phyloP scores from a whole-genome alignment of 2,797 vertebrate species.

The Periophthalmus magnuspinnatus region DNA sequence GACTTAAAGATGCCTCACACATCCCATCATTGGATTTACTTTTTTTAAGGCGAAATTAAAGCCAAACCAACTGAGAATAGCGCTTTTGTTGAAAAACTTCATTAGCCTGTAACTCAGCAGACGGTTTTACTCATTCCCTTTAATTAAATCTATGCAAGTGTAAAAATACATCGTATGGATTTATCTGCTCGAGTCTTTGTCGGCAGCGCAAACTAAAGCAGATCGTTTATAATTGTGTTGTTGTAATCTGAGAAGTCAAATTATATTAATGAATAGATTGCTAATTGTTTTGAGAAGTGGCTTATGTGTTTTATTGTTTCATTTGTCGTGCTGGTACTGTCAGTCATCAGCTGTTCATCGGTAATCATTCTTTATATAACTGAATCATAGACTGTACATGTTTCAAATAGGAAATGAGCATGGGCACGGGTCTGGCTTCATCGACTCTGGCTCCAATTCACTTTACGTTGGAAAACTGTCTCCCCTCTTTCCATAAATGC shows the following conservation, averaged over 20 bases:
- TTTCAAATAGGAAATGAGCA: constrained; percentile 26
- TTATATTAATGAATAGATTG: constrained; percentile 7
- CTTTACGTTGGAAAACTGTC: too few relatives aligned
- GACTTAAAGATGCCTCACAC: constrained; percentile 8
- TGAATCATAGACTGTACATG: background rate
- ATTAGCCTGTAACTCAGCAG: constrained; percentile 10
- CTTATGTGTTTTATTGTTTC: background rate
- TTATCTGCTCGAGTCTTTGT: constrained; percentile 2
- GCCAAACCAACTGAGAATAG: constrained; percentile 8
- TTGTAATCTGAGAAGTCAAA: background rate
- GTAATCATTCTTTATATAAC: constrained; percentile 9
- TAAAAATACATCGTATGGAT: constrained; percentile 2
- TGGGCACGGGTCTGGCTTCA: too few relatives aligned
- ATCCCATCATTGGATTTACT: constrained; percentile 12
- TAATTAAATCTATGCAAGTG: constrained; percentile 16
- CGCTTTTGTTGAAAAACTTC: constrained; percentile 2
- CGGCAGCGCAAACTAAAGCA: background rate
- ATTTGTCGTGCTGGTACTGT: background rate
- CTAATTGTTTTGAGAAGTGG: constrained; percentile 9
- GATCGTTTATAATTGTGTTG: constrained; percentile 4
- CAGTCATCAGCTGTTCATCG: background rate
- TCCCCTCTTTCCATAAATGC: too few relatives aligned
- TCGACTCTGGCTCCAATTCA: too few relatives aligned
- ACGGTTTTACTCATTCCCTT: constrained; percentile 1
- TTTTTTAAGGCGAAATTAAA: constrained; percentile 13